phyloP scores from a whole-genome alignment of 2,797 vertebrate genomes.

The Arctocebus calabarensis region DNA sequence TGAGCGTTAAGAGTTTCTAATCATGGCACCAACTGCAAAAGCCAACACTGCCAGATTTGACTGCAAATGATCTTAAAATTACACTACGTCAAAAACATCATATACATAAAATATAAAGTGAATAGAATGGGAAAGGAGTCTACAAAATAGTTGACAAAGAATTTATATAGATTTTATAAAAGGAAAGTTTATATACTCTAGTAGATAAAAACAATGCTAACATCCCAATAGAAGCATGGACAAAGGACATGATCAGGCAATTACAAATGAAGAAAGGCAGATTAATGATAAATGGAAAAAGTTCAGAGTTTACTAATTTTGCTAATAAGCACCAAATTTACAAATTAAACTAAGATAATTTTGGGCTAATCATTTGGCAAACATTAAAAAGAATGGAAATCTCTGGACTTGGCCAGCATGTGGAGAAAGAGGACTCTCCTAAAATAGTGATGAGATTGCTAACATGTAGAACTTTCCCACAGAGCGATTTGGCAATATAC shows the following conservation, averaged over 20 bases:
- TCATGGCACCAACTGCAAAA: background rate
- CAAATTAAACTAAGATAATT: background rate
- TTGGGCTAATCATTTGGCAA: background rate
- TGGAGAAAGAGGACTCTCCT: background rate
- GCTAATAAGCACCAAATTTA: background rate
- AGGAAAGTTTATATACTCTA: background rate
- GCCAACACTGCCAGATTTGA: background rate
- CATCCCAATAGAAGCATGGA: background rate
- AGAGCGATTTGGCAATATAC: background rate
- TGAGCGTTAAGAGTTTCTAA: background rate
- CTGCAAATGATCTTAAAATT: background rate
- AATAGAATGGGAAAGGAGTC: background rate
- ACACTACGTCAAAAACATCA: background rate
- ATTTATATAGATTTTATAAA: background rate
- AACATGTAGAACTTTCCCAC: background rate
- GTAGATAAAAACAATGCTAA: background rate
- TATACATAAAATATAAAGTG: background rate
- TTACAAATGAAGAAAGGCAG: background rate
- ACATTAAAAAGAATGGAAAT: background rate
- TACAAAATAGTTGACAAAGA: background rate
- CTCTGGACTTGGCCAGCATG: background rate
- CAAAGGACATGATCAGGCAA: background rate
- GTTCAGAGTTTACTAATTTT: background rate
- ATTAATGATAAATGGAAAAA: background rate
- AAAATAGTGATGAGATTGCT: background rate